Conservation (phyloP, 1,140 invertebrate genomes). For the Bathynomus jamesi region DNA sequence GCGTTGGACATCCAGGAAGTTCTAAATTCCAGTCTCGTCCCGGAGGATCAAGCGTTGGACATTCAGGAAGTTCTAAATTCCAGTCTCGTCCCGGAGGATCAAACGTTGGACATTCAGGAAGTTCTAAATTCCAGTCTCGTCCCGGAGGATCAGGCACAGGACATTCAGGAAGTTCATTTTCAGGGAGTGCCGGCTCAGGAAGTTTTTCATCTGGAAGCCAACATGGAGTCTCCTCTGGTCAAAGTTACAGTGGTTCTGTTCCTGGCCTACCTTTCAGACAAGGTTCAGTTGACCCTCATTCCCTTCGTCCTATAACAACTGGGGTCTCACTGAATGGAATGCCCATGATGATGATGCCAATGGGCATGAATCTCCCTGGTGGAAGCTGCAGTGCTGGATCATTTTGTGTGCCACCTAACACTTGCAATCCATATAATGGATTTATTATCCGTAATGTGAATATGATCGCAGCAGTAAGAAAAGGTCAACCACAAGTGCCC, state of each 20-base stretch:
- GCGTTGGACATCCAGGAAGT: neutral
- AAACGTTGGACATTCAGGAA: neutral
- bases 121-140: neutral
- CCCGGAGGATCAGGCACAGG: neutral
- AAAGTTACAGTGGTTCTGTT: neutral
- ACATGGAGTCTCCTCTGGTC: neutral
- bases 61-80: neutral
- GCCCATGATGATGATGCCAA: slow-evolving; percentile 2
- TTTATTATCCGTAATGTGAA: slow-evolving; percentile 12
- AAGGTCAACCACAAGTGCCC: slow-evolving; percentile 6
- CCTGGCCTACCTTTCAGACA: neutral
- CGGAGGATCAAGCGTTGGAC: neutral
- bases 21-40: neutral
- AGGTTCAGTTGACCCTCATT: neutral
- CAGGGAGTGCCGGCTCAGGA: neutral
- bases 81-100: neutral
- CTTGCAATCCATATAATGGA: slow-evolving; percentile 16
- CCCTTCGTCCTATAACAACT: neutral
- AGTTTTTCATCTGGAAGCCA: neutral
- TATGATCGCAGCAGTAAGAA: slow-evolving; percentile 6
- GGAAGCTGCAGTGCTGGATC: slow-evolving; percentile 19
- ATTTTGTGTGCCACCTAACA: slow-evolving; percentile 7
- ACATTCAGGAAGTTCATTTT: too few relatives aligned
- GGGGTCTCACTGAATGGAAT: neutral
- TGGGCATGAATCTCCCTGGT: neutral